phyloP scores from a whole-genome alignment of 1,140 invertebrate genomes.

The Drosophila nigrodunni region DNA sequence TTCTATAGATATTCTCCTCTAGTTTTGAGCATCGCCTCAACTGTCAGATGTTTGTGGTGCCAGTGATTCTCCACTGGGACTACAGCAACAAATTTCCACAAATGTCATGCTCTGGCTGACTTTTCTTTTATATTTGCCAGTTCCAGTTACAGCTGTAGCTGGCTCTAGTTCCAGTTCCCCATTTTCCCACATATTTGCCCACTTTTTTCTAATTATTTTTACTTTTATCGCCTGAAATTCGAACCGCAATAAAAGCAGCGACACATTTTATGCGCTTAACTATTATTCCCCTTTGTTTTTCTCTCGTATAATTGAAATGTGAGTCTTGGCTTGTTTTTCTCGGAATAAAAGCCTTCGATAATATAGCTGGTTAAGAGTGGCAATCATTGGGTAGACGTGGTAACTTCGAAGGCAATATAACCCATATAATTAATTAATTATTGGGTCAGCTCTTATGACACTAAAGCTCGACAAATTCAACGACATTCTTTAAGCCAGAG shows the following conservation, averaged over 20 bases:
- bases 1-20: no score
- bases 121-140: not conserved
- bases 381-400: constrained; percentile 5
- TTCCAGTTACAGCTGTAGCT: no score
- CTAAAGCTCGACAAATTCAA: not conserved
- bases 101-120: not conserved
- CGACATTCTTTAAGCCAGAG: not conserved
- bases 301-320: constrained; percentile 64
- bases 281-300: constrained; percentile 51
- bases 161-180: constrained; percentile 7
- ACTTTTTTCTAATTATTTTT: constrained; percentile 31
- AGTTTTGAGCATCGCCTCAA: not conserved
- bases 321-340: constrained; percentile 40
- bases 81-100: not conserved
- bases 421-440: not conserved
- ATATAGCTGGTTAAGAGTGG: constrained; percentile 4
- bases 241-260: constrained; percentile 59
- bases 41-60: no score
- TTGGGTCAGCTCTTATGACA: not conserved
- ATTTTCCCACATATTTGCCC: not conserved
- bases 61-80: not conserved
- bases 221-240: constrained; percentile 58
- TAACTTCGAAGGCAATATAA: not conserved
- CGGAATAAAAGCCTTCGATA: constrained; percentile 29
- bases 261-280: constrained; percentile 64